Evolutionary conservation across 1,140 invertebrate genomes (phyloP), one percentile per base, ranked within the genome.

Genomic region (Harpegnathos saltator): DNA sequence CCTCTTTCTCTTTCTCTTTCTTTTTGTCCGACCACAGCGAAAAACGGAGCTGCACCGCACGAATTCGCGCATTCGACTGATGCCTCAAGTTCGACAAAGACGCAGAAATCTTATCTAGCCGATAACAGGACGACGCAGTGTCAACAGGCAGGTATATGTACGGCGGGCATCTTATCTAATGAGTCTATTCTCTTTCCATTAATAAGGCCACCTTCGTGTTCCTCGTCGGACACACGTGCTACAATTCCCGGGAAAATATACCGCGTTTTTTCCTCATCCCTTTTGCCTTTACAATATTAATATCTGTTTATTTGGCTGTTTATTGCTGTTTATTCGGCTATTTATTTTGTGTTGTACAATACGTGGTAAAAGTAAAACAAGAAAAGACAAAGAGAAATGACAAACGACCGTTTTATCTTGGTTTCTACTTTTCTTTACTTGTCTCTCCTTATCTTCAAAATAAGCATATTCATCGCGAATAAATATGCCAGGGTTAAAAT

Each of bases 81-180:
- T 63, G 61, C 59, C 56, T 88, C 82, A 85, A 38, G 86, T 85
- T 85, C 81, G 85, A 91, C 78, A 90, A 91, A 91, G 91, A 91
- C 84, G 85, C 83, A 87, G 87, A 87, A 91, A 90, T 91, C 90
- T 91, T 91, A 91, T 91, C 91, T 88, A 86, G 77, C 83, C 85
- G 91, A 91, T 91, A 91, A 91, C 87, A 83, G 72, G 81, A 68
- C 82, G 85, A 81, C 85, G 80, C 83, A 90, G 78, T 91, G 85
- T 91, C 90, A 91, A 91, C 89, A 90, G 77, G 72, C 74, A 86
- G 82, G 74, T 87, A 82, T 77, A 73, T 48, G 24, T 19, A 62
- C 58, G 56, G 75, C 74, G 71, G 33, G 14, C 63, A 65, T 59
- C 86, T 88, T 89, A 89, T 89, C 87, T 89, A 89, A 83, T 26